Evolutionary conservation across 2,888 invertebrate genomes (phyloP), one percentile per base, ranked within the genome.

Genomic region (Chirona hameri): DNA sequence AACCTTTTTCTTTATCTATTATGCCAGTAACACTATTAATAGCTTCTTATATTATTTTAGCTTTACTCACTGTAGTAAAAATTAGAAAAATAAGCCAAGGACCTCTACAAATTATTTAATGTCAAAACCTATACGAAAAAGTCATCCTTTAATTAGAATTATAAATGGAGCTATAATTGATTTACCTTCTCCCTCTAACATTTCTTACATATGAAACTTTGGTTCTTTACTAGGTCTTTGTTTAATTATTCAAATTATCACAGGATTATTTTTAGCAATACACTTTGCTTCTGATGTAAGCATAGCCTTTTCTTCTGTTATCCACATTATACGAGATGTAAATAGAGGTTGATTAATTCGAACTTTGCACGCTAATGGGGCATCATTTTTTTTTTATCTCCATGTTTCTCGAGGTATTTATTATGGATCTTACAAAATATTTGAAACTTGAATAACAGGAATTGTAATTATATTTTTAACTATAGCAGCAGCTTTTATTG

Each of bases 401-500:
- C 93, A 93, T 88, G 90, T 92, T 86, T 92, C 92, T 0, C 88
- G 89, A 82, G 88, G 89, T 21, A 84, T 89, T 79, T 89, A 88
- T 85, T 89, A 88, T 85, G 86, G 86, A 10, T 87, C 90, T 83
- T 89, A 87, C 87, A 88, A 89, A 86, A 89, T 89, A 86, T 89
- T 88, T 84, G n/a, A 87, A 85, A 91, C 92, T 0, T 94, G 94
- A 92, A 87, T 90, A 86, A 86, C 91, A 0, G 93, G 93, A 82
- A 88, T 92, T 84, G n/a, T n/a, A n/a, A 90, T 94, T 87, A 87
- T 93, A 88, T 91, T 94, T 86, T 82, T 92, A 87, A 88, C 91
- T 84, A 94, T 94, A 91, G 91, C 88, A 86, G 92, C 93, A 81
- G 93, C 93, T 39, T 94, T 94, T 88, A 89, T 94, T 90, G 93